Percentiles rank a stretch among this genome's conserved stretches.
Conservation (phyloP, 2,113 vertebrate species). For the Rafetus swinhoei region DNA sequence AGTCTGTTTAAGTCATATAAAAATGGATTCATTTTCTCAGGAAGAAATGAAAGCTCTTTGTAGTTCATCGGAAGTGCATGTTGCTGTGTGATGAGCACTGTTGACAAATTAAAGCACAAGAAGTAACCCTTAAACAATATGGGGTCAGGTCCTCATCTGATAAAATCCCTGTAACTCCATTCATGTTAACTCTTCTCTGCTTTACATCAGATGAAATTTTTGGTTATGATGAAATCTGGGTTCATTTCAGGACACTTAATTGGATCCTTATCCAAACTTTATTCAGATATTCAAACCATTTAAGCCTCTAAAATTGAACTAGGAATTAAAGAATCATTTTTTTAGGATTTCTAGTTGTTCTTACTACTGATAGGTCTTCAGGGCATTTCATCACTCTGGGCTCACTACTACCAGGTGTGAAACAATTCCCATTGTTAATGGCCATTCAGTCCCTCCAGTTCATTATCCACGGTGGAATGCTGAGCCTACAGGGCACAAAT, state of each 20-base stretch:
- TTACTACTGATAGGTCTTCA: neutral
- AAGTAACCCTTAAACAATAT: neutral
- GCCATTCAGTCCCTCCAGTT: neutral
- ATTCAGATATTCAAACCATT: neutral
- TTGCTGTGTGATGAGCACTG: neutral
- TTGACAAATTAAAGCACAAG: neutral
- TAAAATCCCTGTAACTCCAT: neutral
- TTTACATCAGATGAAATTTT: neutral
- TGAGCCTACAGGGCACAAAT: neutral
- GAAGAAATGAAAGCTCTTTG: neutral
- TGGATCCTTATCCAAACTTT: neutral
- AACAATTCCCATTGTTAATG: neutral
- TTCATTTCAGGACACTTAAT: neutral
- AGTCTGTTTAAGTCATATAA: neutral
- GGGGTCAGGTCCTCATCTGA: neutral
- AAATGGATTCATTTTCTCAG: neutral
- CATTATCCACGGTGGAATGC: neutral
- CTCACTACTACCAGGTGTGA: neutral
- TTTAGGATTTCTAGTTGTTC: neutral
- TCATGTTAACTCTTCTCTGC: neutral
- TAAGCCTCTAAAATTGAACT: neutral
- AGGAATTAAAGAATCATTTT: neutral
- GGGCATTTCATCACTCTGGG: neutral
- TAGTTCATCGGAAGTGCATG: neutral
- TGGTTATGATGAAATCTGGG: rapidly evolving